Evolutionary conservation across 2,888 invertebrate genomes (phyloP), one percentile per base, ranked within the genome.

Genomic region (Cremastinae sp.): DNA sequence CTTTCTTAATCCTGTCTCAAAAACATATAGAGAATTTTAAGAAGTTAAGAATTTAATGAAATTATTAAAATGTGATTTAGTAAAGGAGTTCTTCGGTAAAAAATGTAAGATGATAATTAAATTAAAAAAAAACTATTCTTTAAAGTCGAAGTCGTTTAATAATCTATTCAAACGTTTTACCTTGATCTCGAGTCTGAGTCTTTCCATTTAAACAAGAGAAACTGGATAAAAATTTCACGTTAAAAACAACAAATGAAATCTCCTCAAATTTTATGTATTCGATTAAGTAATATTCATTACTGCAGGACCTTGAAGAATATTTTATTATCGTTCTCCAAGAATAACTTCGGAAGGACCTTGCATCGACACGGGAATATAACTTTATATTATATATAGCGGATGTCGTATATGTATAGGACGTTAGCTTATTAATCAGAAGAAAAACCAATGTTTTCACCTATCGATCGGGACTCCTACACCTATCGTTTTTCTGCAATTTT

Each of bases 351-450:
- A 10, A 9, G 16, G 41, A 51, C 64, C 64, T 53, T 65, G 64
- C 41, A 43, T 53, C 51, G 64, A 20, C 22, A 41, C 53, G 22
- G 4, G 22, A 14, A 18, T 16, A 18, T 51, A 16, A 22, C 64
- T 65, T 41, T 65, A 53, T n/a, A n/a, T n/a, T n/a, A n/a, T n/a
- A n/a, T n/a, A n/a, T 28, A 53, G 28, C 53, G 4, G 28, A 14
- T 20, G 28, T 28, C 28, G 5, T 65, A 65, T 65, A 65, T 53
- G 22, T 41, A n/a, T n/a, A 20, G 16, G 43, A 53, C 41, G 41
- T 53, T 65, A 16, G 53, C 64, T 65, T 65, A 65, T 65, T 65
- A 65, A 65, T 65, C 64, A 41, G 14, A 14, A 65, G 64, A 65
- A 51, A 51, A 53, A 53, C 64, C 64, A 28, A 65, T 53, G 64